Evolutionary conservation across 2,797 vertebrate species (phyloP).

Genomic region (Enteromius radiatus): DNA sequence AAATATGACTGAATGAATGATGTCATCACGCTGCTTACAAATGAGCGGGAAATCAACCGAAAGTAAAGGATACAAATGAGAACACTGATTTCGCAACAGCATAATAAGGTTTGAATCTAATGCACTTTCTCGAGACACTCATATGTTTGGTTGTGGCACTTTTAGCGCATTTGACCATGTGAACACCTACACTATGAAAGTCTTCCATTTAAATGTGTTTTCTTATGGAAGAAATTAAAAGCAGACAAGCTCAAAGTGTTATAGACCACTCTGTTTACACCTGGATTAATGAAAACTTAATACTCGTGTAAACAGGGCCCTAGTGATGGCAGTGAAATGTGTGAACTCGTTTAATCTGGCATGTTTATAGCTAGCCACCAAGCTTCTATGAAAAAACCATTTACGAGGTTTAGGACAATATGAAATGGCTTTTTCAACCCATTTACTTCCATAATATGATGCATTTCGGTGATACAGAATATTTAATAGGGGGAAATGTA

Average conservation of each 20-base stretch:
- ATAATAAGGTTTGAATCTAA: not conserved
- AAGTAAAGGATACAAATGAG: not conserved
- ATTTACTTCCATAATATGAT: not conserved
- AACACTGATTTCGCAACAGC: not conserved
- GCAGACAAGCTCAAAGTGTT: not conserved
- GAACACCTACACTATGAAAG: not conserved
- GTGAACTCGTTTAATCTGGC: not conserved
- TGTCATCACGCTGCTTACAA: not conserved
- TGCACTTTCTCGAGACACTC: not conserved
- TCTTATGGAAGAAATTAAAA: not conserved
- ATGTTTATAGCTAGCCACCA: slow-evolving; percentile 2
- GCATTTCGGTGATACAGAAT: not conserved
- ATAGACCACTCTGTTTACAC: not conserved
- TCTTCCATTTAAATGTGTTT: not conserved
- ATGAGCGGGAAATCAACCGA: not conserved
- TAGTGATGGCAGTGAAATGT: not conserved
- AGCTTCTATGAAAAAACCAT: not conserved
- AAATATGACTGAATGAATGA: not conserved
- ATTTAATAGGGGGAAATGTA: not conserved
- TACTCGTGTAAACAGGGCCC: not conserved
- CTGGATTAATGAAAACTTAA: not conserved
- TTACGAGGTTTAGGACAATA: slow-evolving; percentile 4
- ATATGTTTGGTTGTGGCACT: not conserved
- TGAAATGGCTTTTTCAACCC: not conserved
- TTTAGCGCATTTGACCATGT: not conserved